Base-by-base conservation (phyloP, 2,797 vertebrate genomes). In the Lophura swinhoii region DNA sequence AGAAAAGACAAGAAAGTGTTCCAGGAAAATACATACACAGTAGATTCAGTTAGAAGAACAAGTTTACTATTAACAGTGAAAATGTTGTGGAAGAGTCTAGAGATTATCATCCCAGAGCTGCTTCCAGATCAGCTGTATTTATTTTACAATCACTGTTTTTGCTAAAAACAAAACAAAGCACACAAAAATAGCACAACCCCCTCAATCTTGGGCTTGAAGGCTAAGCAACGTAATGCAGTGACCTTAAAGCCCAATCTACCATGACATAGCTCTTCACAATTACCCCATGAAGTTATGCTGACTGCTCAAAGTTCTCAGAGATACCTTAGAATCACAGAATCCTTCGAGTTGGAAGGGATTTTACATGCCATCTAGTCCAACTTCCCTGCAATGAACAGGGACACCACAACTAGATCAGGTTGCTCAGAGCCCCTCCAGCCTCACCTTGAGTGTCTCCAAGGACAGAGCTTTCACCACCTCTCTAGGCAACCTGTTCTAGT, bases 101-200 rank as follows among this genome's bases (percentile, higher is more conserved):
- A 84, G 48, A 95, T 75, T 86, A 68, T 70, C 22, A 85, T 77
- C 85, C 41, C 81, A 92, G 68, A 78, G 6, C 4, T 35, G 0
- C 17, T 70, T 94, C 91, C 94, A 94, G 77, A 92, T 82, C 77
- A 91, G 66, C 15, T 67, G 60, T 28, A 68, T 72, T 85, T 2
- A 80, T 71, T 88, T 43, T 56, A 43, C 79, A 94, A 92, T 83
- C 77, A 84, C 20, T 26, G 37, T 91, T 92, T 84, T 71, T 90
- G 21, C 74, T 89, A 84, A 44, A 63, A 77, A 70, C 11, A 69
- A 24, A 60, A 90, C 33, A 8, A 17, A 58, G 31, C 16, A 29
- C 26, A 29, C 28, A 56, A 22, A 29, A 37, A 15, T 41, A 85
- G 14, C 29, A 22, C 67, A 94, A 70, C 59, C 12, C 28, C 35